These are phyloP conservation scores for Pyrgilauda ruficollis DNA, from an alignment of 2,113 vertebrate genomes.

Conservation along the genomic window DNA sequence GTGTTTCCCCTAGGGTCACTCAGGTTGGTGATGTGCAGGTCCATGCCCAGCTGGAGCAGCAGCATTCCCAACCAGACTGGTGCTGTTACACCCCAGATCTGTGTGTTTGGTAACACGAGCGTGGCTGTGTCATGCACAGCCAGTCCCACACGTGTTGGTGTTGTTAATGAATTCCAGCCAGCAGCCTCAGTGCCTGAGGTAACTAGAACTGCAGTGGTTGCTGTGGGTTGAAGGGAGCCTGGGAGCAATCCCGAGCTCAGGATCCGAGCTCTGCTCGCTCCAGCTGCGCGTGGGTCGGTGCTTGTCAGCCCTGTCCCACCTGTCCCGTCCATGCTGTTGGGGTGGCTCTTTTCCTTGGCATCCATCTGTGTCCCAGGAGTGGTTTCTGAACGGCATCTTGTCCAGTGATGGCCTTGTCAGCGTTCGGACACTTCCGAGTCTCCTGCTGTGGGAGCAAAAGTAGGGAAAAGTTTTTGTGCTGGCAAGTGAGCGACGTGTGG, in stretches of 20 bases:
- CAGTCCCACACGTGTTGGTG: background rate
- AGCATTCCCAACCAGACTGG: background rate
- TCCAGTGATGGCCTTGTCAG: background rate
- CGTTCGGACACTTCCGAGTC: background rate
- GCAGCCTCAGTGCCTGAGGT: constrained; percentile 27
- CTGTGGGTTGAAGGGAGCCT: constrained; percentile 25
- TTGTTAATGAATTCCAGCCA: background rate
- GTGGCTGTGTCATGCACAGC: background rate
- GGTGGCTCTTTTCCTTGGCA: background rate
- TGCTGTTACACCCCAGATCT: constrained; percentile 23
- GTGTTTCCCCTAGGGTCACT: constrained; percentile 34
- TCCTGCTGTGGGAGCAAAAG: constrained; percentile 33
- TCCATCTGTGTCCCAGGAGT: background rate
- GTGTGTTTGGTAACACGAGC: background rate
- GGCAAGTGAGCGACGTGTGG: background rate
- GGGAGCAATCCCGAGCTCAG: background rate
- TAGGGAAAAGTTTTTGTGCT: background rate
- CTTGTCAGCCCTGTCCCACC: background rate
- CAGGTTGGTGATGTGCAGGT: background rate
- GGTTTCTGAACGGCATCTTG: background rate
- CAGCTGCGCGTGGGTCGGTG: background rate
- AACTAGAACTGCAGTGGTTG: background rate
- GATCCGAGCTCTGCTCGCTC: background rate
- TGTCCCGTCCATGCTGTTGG: background rate
- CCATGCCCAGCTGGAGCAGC: background rate